Conservation (phyloP, 1,140 invertebrate genomes). For the Polypedilum vanderplanki region DNA sequence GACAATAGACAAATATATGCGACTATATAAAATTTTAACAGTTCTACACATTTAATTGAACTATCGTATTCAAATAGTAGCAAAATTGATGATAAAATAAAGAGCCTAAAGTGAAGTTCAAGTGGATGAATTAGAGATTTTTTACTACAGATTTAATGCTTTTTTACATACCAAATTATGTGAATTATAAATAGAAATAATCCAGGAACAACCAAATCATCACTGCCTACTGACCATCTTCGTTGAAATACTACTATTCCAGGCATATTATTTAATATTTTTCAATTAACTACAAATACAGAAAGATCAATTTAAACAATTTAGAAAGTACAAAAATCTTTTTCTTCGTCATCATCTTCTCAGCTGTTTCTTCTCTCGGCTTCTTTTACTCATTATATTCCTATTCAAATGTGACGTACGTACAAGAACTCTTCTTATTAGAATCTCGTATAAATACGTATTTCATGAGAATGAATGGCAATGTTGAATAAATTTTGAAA, state of each 20-base stretch:
- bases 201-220: conserved; percentile 80
- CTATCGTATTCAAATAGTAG: conserved; percentile 56
- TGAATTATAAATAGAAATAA: conserved; percentile 68
- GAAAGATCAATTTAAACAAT: not conserved
- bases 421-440: too few relatives aligned
- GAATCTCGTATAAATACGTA: too few relatives aligned
- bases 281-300: not conserved
- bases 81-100: conserved; percentile 51
- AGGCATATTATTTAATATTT: conserved; percentile 56
- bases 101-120: conserved; percentile 45
- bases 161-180: conserved; percentile 62
- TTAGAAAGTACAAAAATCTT: not conserved
- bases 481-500: too few relatives aligned
- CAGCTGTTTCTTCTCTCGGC: not conserved
- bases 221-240: conserved; percentile 82
- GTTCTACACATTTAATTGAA: conserved; percentile 50
- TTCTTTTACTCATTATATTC: too few relatives aligned
- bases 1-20: conserved; percentile 61
- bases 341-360: not conserved
- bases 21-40: conserved; percentile 62
- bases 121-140: too few relatives aligned
- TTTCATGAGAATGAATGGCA: too few relatives aligned
- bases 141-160: not conserved
- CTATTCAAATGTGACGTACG: too few relatives aligned
- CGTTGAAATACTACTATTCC: conserved; percentile 77